Percentiles rank a stretch among this genome's conserved stretches.
These are phyloP conservation scores for Clitarchus hookeri DNA, from an alignment of 2,888 invertebrate species.

Conservation along the genomic window DNA sequence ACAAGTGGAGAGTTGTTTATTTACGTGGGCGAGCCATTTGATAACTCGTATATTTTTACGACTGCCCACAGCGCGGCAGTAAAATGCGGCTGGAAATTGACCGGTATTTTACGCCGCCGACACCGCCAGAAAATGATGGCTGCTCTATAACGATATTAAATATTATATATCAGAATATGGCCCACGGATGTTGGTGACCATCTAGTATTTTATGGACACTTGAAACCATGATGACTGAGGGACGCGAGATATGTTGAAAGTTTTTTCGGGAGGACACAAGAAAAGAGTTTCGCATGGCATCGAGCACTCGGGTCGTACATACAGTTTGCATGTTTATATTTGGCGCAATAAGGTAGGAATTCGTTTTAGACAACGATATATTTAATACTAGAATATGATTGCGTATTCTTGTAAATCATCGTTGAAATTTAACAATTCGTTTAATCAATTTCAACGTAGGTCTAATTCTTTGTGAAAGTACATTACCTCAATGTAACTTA, in stretches of 20 bases:
- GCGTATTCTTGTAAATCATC: too few species aligned
- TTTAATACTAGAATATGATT: too few species aligned
- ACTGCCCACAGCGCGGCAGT: constrained; percentile 5
- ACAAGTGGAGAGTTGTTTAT: background rate
- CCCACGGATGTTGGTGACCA: background rate
- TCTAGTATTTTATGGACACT: background rate
- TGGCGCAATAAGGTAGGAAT: too few species aligned
- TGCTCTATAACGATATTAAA: background rate
- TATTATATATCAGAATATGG: constrained; percentile 5
- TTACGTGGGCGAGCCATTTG: background rate
- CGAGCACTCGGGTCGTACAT: too few species aligned
- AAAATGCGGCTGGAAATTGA: constrained; percentile 1
- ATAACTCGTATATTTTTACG: constrained; percentile 14
- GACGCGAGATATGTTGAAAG: background rate
- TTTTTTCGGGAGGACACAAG: background rate
- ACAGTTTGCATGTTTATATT: too few species aligned
- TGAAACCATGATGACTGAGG: background rate
- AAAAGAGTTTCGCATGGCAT: too few species aligned
- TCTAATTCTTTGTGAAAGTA: too few species aligned
- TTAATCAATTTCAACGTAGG: too few species aligned
- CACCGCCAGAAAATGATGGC: background rate
- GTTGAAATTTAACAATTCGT: too few species aligned
- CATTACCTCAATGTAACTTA: too few species aligned
- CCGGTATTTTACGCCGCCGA: background rate
- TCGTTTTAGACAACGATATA: too few species aligned